Evolutionary conservation across 2,113 vertebrate genomes (phyloP).

Genomic region (Plectropomus leopardus): DNA sequence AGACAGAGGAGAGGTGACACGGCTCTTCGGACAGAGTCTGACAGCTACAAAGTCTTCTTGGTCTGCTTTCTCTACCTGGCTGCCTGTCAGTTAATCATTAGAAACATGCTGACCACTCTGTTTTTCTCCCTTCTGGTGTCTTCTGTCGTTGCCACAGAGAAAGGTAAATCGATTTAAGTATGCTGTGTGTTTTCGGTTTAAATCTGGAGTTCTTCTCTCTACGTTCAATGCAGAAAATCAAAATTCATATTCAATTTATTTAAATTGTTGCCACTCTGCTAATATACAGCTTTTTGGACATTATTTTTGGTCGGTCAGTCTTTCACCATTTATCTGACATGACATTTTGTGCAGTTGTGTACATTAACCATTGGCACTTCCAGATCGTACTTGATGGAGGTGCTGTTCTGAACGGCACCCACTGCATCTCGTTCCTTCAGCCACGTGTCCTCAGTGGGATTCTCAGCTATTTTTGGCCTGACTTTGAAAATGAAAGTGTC

Average conservation of each 20-base stretch:
- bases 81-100: not conserved
- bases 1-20: slow-evolving; percentile 23
- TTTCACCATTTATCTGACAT: not conserved
- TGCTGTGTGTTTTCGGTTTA: not conserved
- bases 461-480: slow-evolving; percentile 97
- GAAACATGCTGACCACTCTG: slow-evolving; percentile 65
- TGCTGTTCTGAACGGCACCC: slow-evolving; percentile 98
- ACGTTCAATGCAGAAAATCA: not conserved
- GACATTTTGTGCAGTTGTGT: no score
- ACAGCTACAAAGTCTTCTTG: slow-evolving; percentile 26
- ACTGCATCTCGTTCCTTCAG: slow-evolving; percentile 97
- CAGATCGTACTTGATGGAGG: slow-evolving; percentile 98
- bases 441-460: slow-evolving; percentile 98
- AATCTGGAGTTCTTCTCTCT: not conserved
- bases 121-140: slow-evolving; percentile 63
- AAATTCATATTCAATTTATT: no score
- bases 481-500: no score
- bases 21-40: slow-evolving; percentile 16
- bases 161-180: slow-evolving; percentile 68
- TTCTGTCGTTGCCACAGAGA: slow-evolving; percentile 58
- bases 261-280: not conserved
- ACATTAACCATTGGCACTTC: no score
- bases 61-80: not conserved
- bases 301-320: not conserved
- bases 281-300: not conserved